Conservation (phyloP, 2,888 invertebrate genomes). For the Ormyrus labotus region DNA sequence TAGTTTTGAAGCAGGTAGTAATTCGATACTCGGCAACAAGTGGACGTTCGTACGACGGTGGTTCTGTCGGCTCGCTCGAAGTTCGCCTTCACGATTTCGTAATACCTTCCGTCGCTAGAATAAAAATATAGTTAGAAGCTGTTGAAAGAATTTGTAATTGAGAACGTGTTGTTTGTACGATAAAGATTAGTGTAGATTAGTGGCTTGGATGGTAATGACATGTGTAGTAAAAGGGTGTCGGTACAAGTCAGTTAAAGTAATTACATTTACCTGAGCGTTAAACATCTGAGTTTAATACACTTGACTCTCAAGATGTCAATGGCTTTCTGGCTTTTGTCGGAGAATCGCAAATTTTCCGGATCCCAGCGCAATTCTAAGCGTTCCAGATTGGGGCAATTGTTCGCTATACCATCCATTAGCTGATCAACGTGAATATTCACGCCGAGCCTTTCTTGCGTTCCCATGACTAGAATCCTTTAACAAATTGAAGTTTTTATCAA, state of each 20-base stretch:
- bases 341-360: constrained; percentile 97
- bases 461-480: constrained; percentile 95
- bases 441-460: constrained; percentile 96
- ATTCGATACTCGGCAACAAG: constrained; percentile 95
- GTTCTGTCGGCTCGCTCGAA: constrained; percentile 98
- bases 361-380: constrained; percentile 98
- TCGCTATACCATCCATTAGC: constrained; percentile 97
- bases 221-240: no score
- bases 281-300: constrained; percentile 93
- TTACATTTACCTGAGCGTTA: constrained; percentile 88
- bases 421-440: constrained; percentile 98
- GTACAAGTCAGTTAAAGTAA: background rate
- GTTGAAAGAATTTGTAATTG: background rate
- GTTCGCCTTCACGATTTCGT: constrained; percentile 99
- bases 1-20: constrained; percentile 95
- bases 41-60: constrained; percentile 97
- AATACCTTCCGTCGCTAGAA: constrained; percentile 96
- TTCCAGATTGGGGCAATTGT: constrained; percentile 91
- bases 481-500: background rate
- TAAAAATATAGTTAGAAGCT: background rate
- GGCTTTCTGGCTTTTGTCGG: constrained; percentile 99
- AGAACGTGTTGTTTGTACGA: no score
- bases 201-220: no score
- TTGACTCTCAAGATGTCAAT: constrained; percentile 97
- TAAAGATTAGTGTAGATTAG: no score